phyloP scores from a whole-genome alignment of 2,888 invertebrate genomes.

The Scrobipalpa atriplicella region DNA sequence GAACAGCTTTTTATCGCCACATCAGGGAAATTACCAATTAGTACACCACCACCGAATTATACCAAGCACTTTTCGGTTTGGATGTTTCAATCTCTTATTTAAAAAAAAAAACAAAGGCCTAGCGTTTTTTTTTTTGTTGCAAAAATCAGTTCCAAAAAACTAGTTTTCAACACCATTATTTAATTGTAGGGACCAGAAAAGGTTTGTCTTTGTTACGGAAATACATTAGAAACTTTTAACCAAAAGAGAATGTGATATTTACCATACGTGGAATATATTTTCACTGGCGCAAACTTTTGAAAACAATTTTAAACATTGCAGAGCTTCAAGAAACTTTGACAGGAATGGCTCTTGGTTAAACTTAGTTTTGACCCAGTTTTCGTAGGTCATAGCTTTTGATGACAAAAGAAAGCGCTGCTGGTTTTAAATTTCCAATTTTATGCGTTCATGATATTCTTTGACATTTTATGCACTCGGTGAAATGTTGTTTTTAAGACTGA shows the following conservation, averaged over 20 bases:
- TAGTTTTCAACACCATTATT: no score
- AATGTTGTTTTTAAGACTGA: no score
- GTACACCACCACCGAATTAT: neutral
- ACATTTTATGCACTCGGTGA: neutral
- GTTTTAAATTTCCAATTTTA: conserved; percentile 2
- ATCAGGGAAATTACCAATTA: conserved; percentile 39
- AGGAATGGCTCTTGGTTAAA: neutral
- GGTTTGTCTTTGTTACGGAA: no score
- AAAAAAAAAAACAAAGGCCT: neutral
- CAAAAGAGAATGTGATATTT: neutral
- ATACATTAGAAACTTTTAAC: neutral
- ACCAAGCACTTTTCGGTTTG: conserved; percentile 2
- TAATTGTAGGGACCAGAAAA: no score
- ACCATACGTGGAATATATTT: neutral
- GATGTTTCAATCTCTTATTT: neutral
- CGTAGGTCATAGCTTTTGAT: neutral
- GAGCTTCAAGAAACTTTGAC: neutral
- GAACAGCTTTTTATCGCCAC: conserved; percentile 33
- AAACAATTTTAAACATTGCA: neutral
- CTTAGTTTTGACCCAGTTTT: conserved; percentile 11
- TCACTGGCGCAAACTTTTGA: neutral
- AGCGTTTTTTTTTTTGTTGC: no score
- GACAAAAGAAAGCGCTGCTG: neutral
- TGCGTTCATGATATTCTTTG: no score
- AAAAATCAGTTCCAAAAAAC: no score